A percentile compares a stretch with the other conserved stretches of the same genome.
phyloP scores from a whole-genome alignment of 2,113 vertebrate genomes.

The Panurus biarmicus region DNA sequence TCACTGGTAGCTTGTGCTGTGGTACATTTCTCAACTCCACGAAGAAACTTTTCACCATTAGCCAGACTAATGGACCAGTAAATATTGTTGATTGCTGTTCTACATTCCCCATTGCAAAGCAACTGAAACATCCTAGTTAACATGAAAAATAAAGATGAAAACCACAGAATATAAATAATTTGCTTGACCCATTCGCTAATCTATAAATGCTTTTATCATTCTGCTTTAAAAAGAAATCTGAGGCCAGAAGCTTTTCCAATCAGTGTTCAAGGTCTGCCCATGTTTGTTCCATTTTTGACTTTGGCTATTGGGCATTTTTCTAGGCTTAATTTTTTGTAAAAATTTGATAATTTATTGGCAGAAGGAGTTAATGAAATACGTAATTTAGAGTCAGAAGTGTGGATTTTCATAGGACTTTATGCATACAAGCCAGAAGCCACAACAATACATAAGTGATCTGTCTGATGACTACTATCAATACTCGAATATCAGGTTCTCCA shows the following conservation, averaged over 20 bases:
- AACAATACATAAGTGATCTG: background rate
- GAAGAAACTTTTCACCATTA: background rate
- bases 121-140: background rate
- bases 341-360: background rate
- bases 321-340: background rate
- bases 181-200: background rate
- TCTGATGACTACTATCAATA: background rate
- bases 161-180: background rate
- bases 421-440: background rate
- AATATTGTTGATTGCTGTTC: background rate
- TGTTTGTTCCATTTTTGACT: background rate
- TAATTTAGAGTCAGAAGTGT: background rate
- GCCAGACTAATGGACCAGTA: background rate
- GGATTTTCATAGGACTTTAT: background rate
- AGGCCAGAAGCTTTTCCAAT: background rate
- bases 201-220: background rate
- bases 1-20: background rate
- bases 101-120: background rate
- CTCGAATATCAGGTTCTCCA: background rate
- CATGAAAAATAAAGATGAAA: background rate
- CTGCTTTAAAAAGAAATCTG: background rate
- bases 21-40: background rate
- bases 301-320: background rate
- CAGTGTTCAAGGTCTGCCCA: background rate
- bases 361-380: background rate